Evolutionary conservation across 2,113 vertebrate species (phyloP).

Genomic region (Notarius quadriscutis): DNA sequence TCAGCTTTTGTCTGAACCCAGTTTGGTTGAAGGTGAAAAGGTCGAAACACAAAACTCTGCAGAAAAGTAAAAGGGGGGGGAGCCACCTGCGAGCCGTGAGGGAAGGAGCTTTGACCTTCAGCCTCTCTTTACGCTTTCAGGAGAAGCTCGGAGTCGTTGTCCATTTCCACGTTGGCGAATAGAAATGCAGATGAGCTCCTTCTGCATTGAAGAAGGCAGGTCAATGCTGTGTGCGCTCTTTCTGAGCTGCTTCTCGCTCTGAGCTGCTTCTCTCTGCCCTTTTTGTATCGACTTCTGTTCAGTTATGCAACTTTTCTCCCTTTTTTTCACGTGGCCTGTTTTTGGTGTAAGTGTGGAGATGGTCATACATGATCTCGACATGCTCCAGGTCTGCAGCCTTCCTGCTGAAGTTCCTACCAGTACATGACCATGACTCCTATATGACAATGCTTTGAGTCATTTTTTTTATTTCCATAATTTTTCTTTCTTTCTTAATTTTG

Average conservation of each 20-base stretch:
- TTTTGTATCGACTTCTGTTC: slow-evolving; percentile 57
- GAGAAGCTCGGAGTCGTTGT: slow-evolving; percentile 75
- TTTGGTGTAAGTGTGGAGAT: slow-evolving; percentile 10
- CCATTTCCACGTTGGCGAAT: slow-evolving; percentile 85
- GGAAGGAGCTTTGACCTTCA: slow-evolving; percentile 81
- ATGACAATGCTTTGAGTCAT: background rate
- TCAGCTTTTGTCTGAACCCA: slow-evolving; percentile 8
- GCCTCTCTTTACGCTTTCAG: slow-evolving; percentile 59
- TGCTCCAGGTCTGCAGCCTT: background rate
- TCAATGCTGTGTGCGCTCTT: slow-evolving; percentile 78
- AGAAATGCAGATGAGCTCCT: slow-evolving; percentile 88
- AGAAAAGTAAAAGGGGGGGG: slow-evolving; percentile 44
- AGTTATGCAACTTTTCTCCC: slow-evolving; percentile 32
- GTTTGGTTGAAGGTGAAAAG: slow-evolving; percentile 18
- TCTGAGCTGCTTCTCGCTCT: slow-evolving; percentile 68
- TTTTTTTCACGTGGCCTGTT: slow-evolving; percentile 9
- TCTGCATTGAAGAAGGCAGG: slow-evolving; percentile 77
- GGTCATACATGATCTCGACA: background rate
- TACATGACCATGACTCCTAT: background rate
- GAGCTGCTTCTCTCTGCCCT: slow-evolving; percentile 61
- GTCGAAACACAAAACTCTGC: slow-evolving; percentile 14
- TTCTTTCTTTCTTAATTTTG: background rate
- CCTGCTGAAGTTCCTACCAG: background rate
- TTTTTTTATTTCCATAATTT: too few species aligned
- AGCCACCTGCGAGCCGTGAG: slow-evolving; percentile 74